These are phyloP conservation scores for Biston stratarius DNA, from an alignment of 2,888 invertebrate species.

Conservation along the genomic window DNA sequence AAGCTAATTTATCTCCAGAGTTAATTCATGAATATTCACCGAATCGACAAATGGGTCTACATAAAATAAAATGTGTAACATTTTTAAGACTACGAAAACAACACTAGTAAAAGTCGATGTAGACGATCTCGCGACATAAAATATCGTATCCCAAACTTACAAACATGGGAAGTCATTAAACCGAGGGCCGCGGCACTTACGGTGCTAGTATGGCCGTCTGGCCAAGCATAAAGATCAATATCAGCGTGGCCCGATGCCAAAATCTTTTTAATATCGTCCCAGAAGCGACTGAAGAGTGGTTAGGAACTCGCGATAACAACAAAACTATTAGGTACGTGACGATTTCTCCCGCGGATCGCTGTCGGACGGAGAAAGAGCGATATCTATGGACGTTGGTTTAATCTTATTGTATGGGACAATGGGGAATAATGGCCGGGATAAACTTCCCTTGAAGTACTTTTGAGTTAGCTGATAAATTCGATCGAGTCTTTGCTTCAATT, in stretches of 20 bases:
- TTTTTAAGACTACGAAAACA: conserved; percentile 58
- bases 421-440: conserved; percentile 72
- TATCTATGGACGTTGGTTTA: conserved; percentile 73
- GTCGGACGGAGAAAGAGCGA: conserved; percentile 45
- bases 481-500: conserved; percentile 63
- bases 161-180: conserved; percentile 85
- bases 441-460: conserved; percentile 74
- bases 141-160: conserved; percentile 74
- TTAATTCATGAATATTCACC: conserved; percentile 44
- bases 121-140: conserved; percentile 70
- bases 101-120: conserved; percentile 65
- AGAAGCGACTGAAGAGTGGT: conserved; percentile 80
- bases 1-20: conserved; percentile 37
- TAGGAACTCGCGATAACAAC: conserved; percentile 78
- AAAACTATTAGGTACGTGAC: conserved; percentile 78
- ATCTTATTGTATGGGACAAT: conserved; percentile 81
- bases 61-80: conserved; percentile 47
- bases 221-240: conserved; percentile 85
- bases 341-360: conserved; percentile 73
- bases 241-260: conserved; percentile 83
- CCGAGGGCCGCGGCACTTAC: conserved; percentile 78
- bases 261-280: conserved; percentile 85
- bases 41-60: conserved; percentile 40
- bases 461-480: conserved; percentile 76
- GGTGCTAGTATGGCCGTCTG: conserved; percentile 80